These are phyloP conservation scores for Hofmannophila pseudospretella DNA, from an alignment of 2,888 invertebrate genomes.

Conservation along the genomic window DNA sequence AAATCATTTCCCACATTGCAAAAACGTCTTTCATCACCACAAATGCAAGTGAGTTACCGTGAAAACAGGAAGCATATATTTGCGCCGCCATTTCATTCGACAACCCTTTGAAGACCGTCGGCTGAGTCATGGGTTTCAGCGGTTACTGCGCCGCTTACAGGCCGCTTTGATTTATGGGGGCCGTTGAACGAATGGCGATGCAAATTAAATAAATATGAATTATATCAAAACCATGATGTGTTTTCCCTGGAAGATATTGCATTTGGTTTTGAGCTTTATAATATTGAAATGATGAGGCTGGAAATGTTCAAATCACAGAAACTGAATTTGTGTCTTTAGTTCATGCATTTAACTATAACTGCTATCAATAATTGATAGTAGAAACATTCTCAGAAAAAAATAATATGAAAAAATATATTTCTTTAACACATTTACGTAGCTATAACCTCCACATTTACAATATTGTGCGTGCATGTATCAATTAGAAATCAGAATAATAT, in stretches of 20 bases:
- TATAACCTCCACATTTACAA: no score
- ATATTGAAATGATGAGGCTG: no score
- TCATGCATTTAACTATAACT: no score
- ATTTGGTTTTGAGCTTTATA: no score
- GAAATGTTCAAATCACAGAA: no score
- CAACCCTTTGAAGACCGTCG: conserved; percentile 8
- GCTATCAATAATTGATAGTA: no score
- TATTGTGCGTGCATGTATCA: no score
- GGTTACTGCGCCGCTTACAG: conserved; percentile 10
- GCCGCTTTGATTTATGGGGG: conserved; percentile 9
- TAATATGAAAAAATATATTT: no score
- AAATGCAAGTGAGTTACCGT: conserved; percentile 3
- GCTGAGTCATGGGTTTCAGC: conserved; percentile 11
- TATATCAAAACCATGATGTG: not conserved
- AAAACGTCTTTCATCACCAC: conserved; percentile 6
- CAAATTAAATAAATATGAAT: conserved; percentile 3
- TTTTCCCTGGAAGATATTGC: not conserved
- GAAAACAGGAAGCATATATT: conserved; percentile 12
- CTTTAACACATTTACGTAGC: no score
- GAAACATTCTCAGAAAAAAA: no score
- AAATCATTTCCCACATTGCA: not conserved
- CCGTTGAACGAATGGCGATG: not conserved
- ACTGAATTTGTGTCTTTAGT: no score
- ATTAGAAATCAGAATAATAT: no score
- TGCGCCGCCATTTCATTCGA: conserved; percentile 2